Conservation (phyloP, 2,888 invertebrate genomes). For the Busseola fusca region DNA sequence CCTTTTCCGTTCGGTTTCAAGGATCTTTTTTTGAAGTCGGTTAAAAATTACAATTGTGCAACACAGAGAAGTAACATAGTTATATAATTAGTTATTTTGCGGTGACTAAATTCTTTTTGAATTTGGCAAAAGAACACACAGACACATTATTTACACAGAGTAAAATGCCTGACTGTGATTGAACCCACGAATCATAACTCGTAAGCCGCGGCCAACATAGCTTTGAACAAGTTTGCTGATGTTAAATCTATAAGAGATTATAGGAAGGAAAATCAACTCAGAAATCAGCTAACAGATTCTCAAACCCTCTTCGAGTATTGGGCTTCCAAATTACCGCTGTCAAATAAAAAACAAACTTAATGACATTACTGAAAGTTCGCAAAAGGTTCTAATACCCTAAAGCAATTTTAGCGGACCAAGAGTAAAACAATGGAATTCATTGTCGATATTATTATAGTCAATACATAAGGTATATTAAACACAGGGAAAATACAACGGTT, state of each 20-base stretch:
- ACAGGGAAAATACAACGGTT: slow-evolving; percentile 6
- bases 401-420: slow-evolving; percentile 1
- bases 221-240: not conserved
- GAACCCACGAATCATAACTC: no score
- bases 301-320: not conserved
- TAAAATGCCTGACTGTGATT: no score
- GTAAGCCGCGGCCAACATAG: no score
- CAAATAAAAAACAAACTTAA: slow-evolving; percentile 4
- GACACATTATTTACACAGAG: no score
- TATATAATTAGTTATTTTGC: no score
- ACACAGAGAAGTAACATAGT: no score
- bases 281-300: not conserved
- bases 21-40: no score
- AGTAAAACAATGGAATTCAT: not conserved
- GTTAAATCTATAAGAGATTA: not conserved
- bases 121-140: no score
- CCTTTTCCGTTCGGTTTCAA: no score
- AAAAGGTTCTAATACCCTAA: not conserved
- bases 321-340: not conserved
- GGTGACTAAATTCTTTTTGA: no score
- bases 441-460: slow-evolving; percentile 19
- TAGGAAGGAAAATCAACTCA: not conserved
- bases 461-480: slow-evolving; percentile 8
- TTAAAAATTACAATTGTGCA: no score
- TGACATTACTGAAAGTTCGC: not conserved